phyloP scores from a whole-genome alignment of 2,888 invertebrate species.

The Argynnis bischoffii region DNA sequence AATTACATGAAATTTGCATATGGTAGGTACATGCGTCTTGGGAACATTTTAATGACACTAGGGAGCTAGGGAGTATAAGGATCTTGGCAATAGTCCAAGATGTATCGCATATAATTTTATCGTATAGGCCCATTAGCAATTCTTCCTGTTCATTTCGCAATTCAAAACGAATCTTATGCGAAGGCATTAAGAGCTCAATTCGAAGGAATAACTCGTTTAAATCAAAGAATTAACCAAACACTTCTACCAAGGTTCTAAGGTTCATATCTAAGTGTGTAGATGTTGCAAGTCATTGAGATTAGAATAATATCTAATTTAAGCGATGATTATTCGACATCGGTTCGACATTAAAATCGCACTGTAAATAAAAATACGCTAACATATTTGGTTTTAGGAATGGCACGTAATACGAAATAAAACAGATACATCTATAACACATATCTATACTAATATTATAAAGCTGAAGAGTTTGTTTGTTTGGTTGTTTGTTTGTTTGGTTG shows the following conservation, averaged over 20 bases:
- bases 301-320: conserved; percentile 47
- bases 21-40: conserved; percentile 4
- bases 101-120: conserved; percentile 27
- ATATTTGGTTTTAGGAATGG: not conserved
- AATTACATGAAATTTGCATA: conserved; percentile 10
- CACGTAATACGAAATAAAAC: not conserved
- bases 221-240: not conserved
- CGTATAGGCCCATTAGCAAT: conserved; percentile 19
- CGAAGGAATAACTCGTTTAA: not conserved
- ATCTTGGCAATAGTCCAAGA: conserved; percentile 29
- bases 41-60: conserved; percentile 17
- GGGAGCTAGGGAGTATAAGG: conserved; percentile 26
- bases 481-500: too few relatives aligned
- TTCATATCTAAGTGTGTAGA: conserved; percentile 2
- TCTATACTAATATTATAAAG: too few relatives aligned
- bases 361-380: conserved; percentile 3
- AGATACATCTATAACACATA: not conserved
- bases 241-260: conserved; percentile 15
- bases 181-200: not conserved
- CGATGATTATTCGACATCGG: conserved; percentile 48
- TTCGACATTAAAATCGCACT: conserved; percentile 39
- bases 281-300: conserved; percentile 40
- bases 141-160: conserved; percentile 5
- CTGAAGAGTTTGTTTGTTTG: too few relatives aligned
- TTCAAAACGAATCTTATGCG: not conserved